phyloP scores from a whole-genome alignment of 1,140 invertebrate genomes.

The Papilio polyxenes region DNA sequence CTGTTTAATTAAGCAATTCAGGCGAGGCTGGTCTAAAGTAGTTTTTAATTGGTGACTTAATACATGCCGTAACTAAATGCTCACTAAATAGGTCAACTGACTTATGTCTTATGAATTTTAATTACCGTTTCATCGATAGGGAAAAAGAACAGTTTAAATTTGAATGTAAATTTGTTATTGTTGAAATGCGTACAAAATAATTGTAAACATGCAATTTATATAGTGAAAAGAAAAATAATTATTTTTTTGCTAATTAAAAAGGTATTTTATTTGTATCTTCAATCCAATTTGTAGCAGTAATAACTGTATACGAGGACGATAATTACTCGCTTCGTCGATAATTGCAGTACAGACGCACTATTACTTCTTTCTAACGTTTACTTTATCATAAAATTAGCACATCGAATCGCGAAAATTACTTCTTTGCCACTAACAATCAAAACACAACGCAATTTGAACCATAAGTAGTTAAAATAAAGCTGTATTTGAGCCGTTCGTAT shows the following conservation, averaged over 20 bases:
- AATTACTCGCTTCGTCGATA: slow-evolving; percentile 12
- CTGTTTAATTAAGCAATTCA: slow-evolving; percentile 55
- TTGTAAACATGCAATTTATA: background rate
- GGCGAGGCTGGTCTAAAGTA: slow-evolving; percentile 63
- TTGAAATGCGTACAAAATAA: background rate
- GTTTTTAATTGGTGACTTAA: slow-evolving; percentile 68
- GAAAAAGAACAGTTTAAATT: no score
- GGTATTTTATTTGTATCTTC: background rate
- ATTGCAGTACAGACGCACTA: background rate
- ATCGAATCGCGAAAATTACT: background rate
- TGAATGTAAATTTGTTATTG: no score
- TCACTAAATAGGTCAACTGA: slow-evolving; percentile 29
- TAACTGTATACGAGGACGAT: background rate
- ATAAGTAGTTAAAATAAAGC: background rate
- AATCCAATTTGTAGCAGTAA: background rate
- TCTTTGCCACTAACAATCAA: background rate
- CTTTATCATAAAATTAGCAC: slow-evolving; percentile 19
- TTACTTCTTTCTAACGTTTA: background rate
- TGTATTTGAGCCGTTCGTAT: background rate
- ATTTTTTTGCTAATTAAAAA: background rate
- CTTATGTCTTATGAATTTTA: slow-evolving; percentile 14
- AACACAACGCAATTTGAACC: slow-evolving; percentile 5
- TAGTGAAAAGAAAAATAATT: background rate
- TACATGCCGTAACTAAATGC: slow-evolving; percentile 56
- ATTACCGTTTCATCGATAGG: background rate